A percentile compares a stretch with the other conserved stretches of the same genome.
Evolutionary conservation across 2,888 invertebrate species (phyloP).

Genomic region (Desoria tigrina): DNA sequence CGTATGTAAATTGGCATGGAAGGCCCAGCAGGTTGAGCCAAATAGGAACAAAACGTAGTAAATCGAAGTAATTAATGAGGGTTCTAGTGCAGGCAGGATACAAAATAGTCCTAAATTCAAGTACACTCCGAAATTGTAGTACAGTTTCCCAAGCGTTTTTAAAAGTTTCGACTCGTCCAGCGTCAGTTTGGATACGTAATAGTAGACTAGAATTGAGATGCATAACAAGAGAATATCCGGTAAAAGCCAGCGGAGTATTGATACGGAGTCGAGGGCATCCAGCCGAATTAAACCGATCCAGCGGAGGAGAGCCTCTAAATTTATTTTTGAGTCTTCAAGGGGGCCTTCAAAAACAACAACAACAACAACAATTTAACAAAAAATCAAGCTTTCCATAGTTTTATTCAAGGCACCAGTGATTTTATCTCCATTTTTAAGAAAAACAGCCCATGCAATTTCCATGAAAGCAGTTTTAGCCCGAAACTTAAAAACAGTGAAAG

Average conservation of each 20-base stretch:
- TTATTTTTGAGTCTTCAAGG: too few relatives aligned
- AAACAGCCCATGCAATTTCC: too few relatives aligned
- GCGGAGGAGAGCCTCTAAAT: too few relatives aligned
- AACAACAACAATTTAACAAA: too few relatives aligned
- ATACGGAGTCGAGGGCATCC: conserved; percentile 58
- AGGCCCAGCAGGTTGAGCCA: conserved; percentile 83
- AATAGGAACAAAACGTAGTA: conserved; percentile 85
- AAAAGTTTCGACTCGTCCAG: background rate
- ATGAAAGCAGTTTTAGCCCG: too few relatives aligned
- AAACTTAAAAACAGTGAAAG: too few relatives aligned
- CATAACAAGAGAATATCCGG: conserved; percentile 66
- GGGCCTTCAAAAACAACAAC: too few relatives aligned
- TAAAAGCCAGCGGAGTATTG: conserved; percentile 69
- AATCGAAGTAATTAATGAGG: conserved; percentile 78
- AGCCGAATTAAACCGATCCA: background rate
- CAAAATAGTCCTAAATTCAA: conserved; percentile 57
- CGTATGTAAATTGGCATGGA: conserved; percentile 67
- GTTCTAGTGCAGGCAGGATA: conserved; percentile 74
- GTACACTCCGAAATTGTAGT: conserved; percentile 32
- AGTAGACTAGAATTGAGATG: conserved; percentile 30
- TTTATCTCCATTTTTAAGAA: too few relatives aligned
- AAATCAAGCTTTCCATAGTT: too few relatives aligned
- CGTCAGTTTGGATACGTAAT: conserved; percentile 2
- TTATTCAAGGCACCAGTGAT: too few relatives aligned
- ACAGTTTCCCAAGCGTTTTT: background rate